Conservation (phyloP, 2,888 invertebrate species). For the Hypomecis atomaria region DNA sequence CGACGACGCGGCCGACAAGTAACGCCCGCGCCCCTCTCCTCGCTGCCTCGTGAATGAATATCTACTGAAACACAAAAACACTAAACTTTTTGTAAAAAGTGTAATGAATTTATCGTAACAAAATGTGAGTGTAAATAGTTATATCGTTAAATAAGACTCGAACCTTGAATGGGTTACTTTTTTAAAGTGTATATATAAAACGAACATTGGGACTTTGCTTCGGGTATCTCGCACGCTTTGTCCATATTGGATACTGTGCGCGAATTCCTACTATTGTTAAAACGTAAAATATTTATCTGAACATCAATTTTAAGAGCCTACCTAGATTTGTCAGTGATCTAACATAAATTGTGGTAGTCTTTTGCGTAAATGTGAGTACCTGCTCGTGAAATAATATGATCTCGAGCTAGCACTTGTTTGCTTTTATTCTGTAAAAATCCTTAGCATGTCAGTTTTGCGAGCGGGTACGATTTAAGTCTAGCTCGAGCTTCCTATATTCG, state of each 20-base stretch:
- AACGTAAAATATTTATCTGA: slow-evolving; percentile 83
- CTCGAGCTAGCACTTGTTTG: slow-evolving; percentile 78
- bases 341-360: slow-evolving; percentile 83
- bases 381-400: slow-evolving; percentile 57
- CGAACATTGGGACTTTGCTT: slow-evolving; percentile 73
- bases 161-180: slow-evolving; percentile 77
- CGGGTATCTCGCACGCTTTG: slow-evolving; percentile 72
- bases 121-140: slow-evolving; percentile 84
- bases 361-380: slow-evolving; percentile 60
- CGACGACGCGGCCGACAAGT: slow-evolving; percentile 77
- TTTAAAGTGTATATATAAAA: slow-evolving; percentile 82
- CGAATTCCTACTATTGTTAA: slow-evolving; percentile 79
- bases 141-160: slow-evolving; percentile 82
- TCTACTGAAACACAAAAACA: slow-evolving; percentile 72
- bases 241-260: slow-evolving; percentile 82
- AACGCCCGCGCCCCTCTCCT: slow-evolving; percentile 66
- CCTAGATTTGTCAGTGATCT: slow-evolving; percentile 80
- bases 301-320: slow-evolving; percentile 76
- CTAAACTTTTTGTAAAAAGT: slow-evolving; percentile 84
- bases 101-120: slow-evolving; percentile 83
- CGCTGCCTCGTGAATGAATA: slow-evolving; percentile 76
- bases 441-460: slow-evolving; percentile 59
- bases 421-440: slow-evolving; percentile 52
- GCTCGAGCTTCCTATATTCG: slow-evolving; percentile 64
- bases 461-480: slow-evolving; percentile 71